These are phyloP conservation scores for Trissoscelio sp. DNA, from an alignment of 2,888 invertebrate species.

Conservation along the genomic window DNA sequence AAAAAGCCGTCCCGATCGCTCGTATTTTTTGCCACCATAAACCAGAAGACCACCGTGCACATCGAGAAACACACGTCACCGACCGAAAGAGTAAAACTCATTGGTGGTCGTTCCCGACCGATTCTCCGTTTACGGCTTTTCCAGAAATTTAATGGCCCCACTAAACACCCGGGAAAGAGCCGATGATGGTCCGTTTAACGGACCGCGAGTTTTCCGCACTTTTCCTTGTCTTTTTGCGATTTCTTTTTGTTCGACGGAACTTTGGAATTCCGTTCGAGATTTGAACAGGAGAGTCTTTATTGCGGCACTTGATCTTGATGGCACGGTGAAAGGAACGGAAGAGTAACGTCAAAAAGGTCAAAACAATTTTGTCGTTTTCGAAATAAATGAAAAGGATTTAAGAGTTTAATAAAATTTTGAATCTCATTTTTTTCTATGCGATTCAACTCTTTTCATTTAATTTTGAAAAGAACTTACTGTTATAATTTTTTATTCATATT, in stretches of 20 bases:
- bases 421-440: neutral
- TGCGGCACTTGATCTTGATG: constrained; percentile 18
- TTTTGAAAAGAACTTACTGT: neutral
- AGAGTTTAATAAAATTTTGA: neutral
- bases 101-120: constrained; percentile 53
- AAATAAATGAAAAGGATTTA: neutral
- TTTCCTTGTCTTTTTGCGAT: constrained; percentile 27
- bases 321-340: constrained; percentile 7
- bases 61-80: constrained; percentile 60
- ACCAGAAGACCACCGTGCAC: constrained; percentile 72
- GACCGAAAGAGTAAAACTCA: constrained; percentile 51
- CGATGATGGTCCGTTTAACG: constrained; percentile 76
- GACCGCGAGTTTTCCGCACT: constrained; percentile 51
- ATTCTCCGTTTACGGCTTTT: constrained; percentile 79
- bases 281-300: constrained; percentile 20
- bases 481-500: constrained; percentile 1
- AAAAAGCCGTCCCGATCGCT: constrained; percentile 76
- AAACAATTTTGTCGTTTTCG: constrained; percentile 12
- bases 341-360: neutral
- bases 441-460: neutral
- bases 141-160: constrained; percentile 81
- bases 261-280: constrained; percentile 29
- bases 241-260: constrained; percentile 23
- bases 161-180: constrained; percentile 75
- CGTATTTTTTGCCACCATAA: constrained; percentile 78